Evolutionary conservation across 2,113 vertebrate genomes (phyloP).

Genomic region (Heterotilapia buettikoferi): DNA sequence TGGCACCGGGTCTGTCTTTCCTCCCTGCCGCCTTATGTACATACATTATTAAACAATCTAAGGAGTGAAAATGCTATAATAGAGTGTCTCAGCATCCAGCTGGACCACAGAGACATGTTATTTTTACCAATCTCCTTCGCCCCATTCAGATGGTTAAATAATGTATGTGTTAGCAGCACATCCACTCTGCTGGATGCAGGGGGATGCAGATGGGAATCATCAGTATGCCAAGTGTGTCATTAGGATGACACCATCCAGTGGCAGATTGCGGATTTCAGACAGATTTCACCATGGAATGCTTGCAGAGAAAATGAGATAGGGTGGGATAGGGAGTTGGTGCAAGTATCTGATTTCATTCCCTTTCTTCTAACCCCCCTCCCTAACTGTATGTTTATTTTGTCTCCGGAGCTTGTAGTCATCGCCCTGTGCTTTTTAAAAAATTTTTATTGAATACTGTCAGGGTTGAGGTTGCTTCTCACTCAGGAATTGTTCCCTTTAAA

Average conservation of each 20-base stretch:
- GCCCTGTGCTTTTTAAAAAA: fast-evolving
- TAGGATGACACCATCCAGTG: slow-evolving; percentile 45
- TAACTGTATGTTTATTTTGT: neutral
- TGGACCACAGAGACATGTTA: slow-evolving; percentile 49
- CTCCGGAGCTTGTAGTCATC: neutral
- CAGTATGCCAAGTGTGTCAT: slow-evolving; percentile 59
- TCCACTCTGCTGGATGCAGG: neutral
- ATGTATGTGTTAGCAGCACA: slow-evolving; percentile 46
- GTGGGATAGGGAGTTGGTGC: slow-evolving; percentile 1
- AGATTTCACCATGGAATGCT: slow-evolving; percentile 24
- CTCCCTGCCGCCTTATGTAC: slow-evolving; percentile 21
- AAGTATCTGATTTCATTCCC: slow-evolving; percentile 32
- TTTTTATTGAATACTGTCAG: neutral
- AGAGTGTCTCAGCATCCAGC: slow-evolving; percentile 43
- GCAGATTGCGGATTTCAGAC: slow-evolving; percentile 44
- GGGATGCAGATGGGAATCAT: slow-evolving; percentile 46
- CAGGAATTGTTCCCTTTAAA: neutral
- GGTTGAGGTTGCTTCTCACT: neutral
- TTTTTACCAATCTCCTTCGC: slow-evolving; percentile 49
- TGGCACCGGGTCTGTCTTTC: neutral
- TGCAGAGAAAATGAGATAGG: slow-evolving; percentile 32
- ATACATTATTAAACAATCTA: slow-evolving; percentile 57
- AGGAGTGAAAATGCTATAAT: slow-evolving; percentile 41
- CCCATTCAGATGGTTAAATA: slow-evolving; percentile 53
- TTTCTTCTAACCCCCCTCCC: neutral